Conservation (phyloP, 2,888 invertebrate species). For the Chironomus tentans region DNA sequence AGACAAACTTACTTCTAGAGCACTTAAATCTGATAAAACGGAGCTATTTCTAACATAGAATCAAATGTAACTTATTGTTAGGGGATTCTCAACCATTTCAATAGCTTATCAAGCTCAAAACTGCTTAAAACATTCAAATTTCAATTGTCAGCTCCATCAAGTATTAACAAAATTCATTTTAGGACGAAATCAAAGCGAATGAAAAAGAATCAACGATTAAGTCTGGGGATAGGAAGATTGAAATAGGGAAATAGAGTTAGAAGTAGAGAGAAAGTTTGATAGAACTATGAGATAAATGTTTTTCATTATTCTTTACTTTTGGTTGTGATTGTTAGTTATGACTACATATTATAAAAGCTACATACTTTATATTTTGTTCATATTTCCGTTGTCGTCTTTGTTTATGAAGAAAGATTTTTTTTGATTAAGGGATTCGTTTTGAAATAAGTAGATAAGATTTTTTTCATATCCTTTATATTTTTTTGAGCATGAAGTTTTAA, state of each 20-base stretch:
- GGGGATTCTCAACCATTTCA: too few relatives aligned
- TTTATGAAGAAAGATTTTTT: neutral
- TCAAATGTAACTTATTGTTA: too few relatives aligned
- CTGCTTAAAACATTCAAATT: too few relatives aligned
- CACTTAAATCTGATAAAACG: too few relatives aligned
- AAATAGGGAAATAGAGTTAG: neutral
- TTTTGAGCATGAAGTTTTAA: neutral
- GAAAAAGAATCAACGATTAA: neutral
- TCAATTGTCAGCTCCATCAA: too few relatives aligned
- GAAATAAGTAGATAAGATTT: neutral
- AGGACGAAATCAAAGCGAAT: too few relatives aligned
- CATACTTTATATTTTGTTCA: constrained; percentile 15
- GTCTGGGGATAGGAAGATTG: neutral
- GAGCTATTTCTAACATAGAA: too few relatives aligned
- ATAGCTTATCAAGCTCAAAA: too few relatives aligned
- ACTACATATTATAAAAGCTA: constrained; percentile 23
- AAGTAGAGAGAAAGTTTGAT: neutral
- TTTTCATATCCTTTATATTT: neutral
- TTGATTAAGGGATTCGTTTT: neutral
- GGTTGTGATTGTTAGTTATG: neutral
- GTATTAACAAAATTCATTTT: too few relatives aligned
- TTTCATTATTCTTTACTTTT: neutral
- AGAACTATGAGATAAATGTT: neutral
- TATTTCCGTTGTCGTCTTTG: neutral
- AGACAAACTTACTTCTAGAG: too few relatives aligned